Base-by-base conservation (phyloP, 2,797 vertebrate species). In the Gouania willdenowi region DNA sequence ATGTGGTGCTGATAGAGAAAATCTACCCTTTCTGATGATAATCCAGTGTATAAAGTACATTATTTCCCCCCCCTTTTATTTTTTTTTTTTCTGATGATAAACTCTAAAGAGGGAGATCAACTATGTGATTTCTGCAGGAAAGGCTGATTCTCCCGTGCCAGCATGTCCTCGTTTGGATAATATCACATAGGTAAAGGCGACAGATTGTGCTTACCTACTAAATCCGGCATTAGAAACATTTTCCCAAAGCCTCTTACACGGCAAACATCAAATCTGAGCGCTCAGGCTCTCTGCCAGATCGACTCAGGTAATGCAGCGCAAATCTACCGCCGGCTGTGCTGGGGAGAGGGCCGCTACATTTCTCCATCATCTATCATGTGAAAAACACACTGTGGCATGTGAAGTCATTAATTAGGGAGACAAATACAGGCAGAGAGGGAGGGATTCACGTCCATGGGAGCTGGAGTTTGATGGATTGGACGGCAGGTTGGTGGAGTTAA, bases 121-220 rank as follows among this genome's bases (percentile, higher is more conserved):
- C n/a, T n/a, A n/a, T n/a, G n/a, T n/a, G n/a, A n/a, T n/a, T n/a
- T n/a, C n/a, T n/a, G n/a, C n/a, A n/a, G n/a, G n/a, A n/a, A n/a
- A n/a, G n/a, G n/a, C 13, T 14, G 13, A 3, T 22, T 21, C 21
- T 22, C 1, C 7, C 3, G 21, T 20, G 2, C 40, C 3, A 23
- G 18, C 3, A 25, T 32, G 37, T 33, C 45, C n/a, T 34, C 0
- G 36, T 41, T 70, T 68, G 70, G 70, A 75, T 79, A 62, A 72
- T 41, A 73, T 66, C 59, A 30, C 39, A 60, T 77, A 87, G 87
- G 86, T 89, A 81, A 82, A 75, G 49, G 10, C 42, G 73, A 74
- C 81, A 82, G 83, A 80, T 86, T 87, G 84, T 69, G 78, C 71
- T 85, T 83, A 85, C 83, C 83, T 79, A 74, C 80, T 81, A 83